These are phyloP conservation scores for Platynereis dumerilii DNA, from an alignment of 2,888 invertebrate species.

Conservation along the genomic window DNA sequence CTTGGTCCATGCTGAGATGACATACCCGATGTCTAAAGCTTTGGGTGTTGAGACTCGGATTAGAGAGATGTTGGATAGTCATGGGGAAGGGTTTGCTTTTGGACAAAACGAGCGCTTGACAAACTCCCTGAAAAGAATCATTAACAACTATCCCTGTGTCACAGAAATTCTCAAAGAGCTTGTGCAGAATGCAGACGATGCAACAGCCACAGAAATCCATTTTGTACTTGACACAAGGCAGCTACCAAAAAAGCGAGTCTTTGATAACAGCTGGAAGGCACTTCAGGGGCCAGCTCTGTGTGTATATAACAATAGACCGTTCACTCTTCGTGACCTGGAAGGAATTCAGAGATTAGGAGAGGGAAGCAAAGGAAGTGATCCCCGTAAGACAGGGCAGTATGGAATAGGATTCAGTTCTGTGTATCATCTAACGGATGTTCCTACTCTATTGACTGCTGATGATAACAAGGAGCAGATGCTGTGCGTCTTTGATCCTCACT, in stretches of 20 bases:
- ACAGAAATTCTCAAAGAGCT: constrained; percentile 53
- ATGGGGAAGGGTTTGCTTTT: constrained; percentile 42
- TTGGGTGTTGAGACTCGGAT: constrained; percentile 40
- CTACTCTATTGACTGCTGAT: constrained; percentile 49
- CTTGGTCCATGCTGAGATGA: constrained; percentile 39
- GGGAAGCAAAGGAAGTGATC: constrained; percentile 53
- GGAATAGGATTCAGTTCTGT: constrained; percentile 60
- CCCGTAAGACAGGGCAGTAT: constrained; percentile 55
- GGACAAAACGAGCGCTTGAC: constrained; percentile 52
- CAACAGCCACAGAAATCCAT: constrained; percentile 49
- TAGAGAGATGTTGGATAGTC: constrained; percentile 30
- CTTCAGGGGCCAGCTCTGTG: constrained; percentile 59
- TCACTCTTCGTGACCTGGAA: constrained; percentile 46
- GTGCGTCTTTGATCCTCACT: constrained; percentile 53
- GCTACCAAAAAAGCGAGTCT: constrained; percentile 38
- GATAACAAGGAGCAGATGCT: constrained; percentile 39
- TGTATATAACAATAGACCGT: constrained; percentile 55
- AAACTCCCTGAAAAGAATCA: constrained; percentile 45
- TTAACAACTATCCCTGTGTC: constrained; percentile 49
- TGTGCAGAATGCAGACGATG: constrained; percentile 40
- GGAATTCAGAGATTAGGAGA: constrained; percentile 56
- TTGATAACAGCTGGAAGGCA: constrained; percentile 40
- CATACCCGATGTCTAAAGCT: constrained; percentile 37
- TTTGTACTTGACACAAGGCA: constrained; percentile 47
- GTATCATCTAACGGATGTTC: constrained; percentile 57